Evolutionary conservation across 2,888 invertebrate species (phyloP).

Genomic region (Pseudococcus viburni): DNA sequence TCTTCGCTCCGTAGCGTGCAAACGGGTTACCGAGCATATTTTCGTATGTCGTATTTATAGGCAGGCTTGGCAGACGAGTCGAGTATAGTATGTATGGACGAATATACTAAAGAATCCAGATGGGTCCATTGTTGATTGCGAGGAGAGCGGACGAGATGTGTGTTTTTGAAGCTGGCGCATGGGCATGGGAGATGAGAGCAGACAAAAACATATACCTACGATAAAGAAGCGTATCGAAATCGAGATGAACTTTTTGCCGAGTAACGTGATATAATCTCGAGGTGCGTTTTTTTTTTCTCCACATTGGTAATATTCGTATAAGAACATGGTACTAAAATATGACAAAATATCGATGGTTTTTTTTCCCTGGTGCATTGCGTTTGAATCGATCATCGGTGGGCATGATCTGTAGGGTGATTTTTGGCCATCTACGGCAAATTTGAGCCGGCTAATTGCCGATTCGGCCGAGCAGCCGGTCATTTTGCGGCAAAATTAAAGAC

Average conservation of each 20-base stretch:
- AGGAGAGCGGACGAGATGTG: background rate
- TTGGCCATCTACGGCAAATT: background rate
- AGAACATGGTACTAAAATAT: background rate
- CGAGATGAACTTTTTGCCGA: conserved; percentile 33
- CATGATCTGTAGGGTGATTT: background rate
- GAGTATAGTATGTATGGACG: background rate
- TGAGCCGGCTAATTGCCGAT: background rate
- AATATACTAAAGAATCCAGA: background rate
- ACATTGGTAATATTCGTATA: background rate
- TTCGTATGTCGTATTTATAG: background rate
- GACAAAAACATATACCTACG: conserved; percentile 1
- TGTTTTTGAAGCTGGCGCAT: background rate
- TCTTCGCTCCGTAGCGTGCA: background rate
- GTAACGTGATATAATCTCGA: conserved; percentile 23
- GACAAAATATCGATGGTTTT: background rate
- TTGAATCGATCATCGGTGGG: background rate
- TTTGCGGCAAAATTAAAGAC: conserved; percentile 6
- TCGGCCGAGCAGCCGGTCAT: background rate
- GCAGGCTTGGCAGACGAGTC: background rate
- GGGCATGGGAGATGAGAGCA: background rate
- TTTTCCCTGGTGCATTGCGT: background rate
- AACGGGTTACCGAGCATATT: background rate
- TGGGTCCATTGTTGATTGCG: background rate
- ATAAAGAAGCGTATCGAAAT: conserved; percentile 38
- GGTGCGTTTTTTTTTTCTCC: background rate